Percentiles rank a stretch among this genome's conserved stretches.
phyloP scores from a whole-genome alignment of 2,113 vertebrate genomes.

The Capreolus pygargus region DNA sequence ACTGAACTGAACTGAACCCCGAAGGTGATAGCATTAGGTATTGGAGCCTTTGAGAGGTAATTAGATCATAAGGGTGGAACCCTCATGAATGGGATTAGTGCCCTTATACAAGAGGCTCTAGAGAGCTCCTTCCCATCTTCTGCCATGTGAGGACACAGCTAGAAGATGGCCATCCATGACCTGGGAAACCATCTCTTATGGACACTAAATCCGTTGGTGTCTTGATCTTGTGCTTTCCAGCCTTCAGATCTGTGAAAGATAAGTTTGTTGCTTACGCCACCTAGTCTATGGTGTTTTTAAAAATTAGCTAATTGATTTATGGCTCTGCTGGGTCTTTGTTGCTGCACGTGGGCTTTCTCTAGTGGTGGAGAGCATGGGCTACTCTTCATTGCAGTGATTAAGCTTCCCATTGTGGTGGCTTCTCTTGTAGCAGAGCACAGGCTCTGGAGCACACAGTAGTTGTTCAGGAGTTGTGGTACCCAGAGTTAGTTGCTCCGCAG shows the following conservation, averaged over 20 bases:
- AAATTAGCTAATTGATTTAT: neutral
- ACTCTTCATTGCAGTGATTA: fast-evolving
- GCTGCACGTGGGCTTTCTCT: neutral
- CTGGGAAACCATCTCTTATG: neutral
- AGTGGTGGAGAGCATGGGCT: neutral
- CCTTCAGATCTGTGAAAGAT: neutral
- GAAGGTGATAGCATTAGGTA: neutral
- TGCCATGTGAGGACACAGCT: neutral
- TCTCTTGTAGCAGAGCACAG: neutral
- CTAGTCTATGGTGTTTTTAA: neutral
- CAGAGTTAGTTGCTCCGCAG: neutral
- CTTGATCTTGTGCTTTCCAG: neutral
- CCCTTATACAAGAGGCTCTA: neutral
- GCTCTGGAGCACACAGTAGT: too few relatives aligned
- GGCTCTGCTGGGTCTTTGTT: neutral
- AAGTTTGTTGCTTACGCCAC: neutral
- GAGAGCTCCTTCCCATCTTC: neutral
- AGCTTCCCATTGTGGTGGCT: fast-evolving
- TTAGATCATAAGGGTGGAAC: neutral
- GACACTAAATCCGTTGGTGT: neutral
- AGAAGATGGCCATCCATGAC: neutral
- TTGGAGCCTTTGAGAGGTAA: neutral
- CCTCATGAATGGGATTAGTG: neutral
- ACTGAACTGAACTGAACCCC: too few relatives aligned
- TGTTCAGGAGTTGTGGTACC: neutral